phyloP scores from a whole-genome alignment of 2,113 vertebrate species.

The Colaptes auratus region DNA sequence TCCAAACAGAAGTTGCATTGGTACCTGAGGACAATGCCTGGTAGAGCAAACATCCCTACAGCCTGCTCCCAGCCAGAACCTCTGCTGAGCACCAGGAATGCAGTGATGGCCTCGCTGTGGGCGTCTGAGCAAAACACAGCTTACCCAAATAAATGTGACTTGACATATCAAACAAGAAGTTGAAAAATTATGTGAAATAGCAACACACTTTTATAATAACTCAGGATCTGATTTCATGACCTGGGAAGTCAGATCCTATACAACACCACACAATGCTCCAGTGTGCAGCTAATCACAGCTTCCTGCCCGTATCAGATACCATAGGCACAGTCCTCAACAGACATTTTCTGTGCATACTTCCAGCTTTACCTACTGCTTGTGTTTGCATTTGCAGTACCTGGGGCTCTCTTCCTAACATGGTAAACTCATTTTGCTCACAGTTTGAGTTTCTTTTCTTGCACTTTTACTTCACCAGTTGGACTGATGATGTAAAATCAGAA shows the following conservation, averaged over 20 bases:
- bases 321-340: neutral
- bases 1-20: neutral
- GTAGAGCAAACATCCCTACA: neutral
- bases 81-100: neutral
- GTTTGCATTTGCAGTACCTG: neutral
- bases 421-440: neutral
- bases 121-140: neutral
- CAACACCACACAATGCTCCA: constrained; percentile 56
- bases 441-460: neutral
- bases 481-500: neutral
- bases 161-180: neutral
- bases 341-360: neutral
- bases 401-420: neutral
- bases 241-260: constrained; percentile 35
- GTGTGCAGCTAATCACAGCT: constrained; percentile 57
- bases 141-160: constrained; percentile 38
- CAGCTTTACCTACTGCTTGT: neutral
- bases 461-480: neutral
- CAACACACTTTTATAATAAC: constrained; percentile 61
- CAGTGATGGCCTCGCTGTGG: neutral
- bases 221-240: constrained; percentile 61
- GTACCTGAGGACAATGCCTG: neutral
- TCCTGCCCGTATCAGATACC: constrained; percentile 39
- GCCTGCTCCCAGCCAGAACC: neutral
- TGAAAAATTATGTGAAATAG: constrained; percentile 53